A percentile compares a stretch with the other conserved stretches of the same genome.
These are phyloP conservation scores for Trididemnum clinides DNA, from an alignment of 23 tunicate genomes.

Conservation along the genomic window DNA sequence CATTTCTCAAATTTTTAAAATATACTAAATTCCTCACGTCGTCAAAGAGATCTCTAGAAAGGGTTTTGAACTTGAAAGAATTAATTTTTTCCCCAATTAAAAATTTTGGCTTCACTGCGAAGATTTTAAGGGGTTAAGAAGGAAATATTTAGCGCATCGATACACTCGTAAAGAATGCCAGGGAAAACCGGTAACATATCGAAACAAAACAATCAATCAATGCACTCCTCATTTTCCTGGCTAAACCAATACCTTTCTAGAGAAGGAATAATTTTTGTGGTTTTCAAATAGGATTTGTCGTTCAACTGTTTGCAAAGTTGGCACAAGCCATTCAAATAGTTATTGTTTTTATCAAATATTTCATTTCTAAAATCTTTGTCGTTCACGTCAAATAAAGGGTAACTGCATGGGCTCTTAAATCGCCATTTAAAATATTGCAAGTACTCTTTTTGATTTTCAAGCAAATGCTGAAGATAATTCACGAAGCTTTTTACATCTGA, in stretches of 20 bases:
- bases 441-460: constrained; percentile 21
- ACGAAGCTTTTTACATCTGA: neutral
- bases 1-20: too few relatives aligned
- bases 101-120: too few relatives aligned
- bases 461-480: neutral
- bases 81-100: too few relatives aligned
- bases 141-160: too few relatives aligned
- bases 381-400: neutral
- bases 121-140: too few relatives aligned
- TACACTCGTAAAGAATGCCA: too few relatives aligned
- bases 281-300: neutral
- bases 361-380: neutral
- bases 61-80: too few relatives aligned
- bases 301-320: neutral
- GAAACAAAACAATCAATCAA: too few relatives aligned
- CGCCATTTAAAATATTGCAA: constrained; percentile 33
- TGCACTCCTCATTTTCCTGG: neutral
- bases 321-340: neutral
- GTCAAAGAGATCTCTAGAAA: too few relatives aligned
- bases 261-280: neutral
- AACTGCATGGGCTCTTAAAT: neutral
- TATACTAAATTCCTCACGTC: too few relatives aligned
- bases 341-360: neutral
- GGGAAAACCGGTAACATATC: too few relatives aligned
- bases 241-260: neutral